These are phyloP conservation scores for Lota lota DNA, from an alignment of 2,113 vertebrate genomes.

Conservation along the genomic window DNA sequence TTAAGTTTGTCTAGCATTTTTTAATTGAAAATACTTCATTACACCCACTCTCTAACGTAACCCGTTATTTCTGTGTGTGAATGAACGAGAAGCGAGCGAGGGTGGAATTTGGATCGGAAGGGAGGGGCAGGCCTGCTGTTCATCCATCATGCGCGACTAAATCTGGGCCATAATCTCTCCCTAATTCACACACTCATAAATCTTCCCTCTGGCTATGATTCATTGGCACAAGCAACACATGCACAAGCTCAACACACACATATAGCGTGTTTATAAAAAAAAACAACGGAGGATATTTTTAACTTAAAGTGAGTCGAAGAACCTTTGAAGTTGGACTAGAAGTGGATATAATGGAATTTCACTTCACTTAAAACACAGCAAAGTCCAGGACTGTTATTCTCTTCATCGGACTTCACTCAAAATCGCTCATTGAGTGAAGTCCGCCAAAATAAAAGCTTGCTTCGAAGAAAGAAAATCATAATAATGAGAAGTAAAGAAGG, in stretches of 20 bases:
- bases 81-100: not conserved
- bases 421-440: too few relatives aligned
- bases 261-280: conserved; percentile 27
- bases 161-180: conserved; percentile 51
- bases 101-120: not conserved
- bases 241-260: conserved; percentile 6
- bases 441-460: too few relatives aligned
- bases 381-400: too few relatives aligned
- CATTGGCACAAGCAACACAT: conserved; percentile 29
- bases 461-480: too few relatives aligned
- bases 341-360: conserved; percentile 47
- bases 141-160: conserved; percentile 36
- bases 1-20: too few relatives aligned
- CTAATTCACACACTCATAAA: conserved; percentile 57
- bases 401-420: too few relatives aligned
- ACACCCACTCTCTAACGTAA: too few relatives aligned
- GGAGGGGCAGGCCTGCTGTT: conserved; percentile 19
- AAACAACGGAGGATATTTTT: conserved; percentile 44
- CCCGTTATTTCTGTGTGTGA: too few relatives aligned
- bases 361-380: conserved; percentile 13
- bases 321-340: conserved; percentile 51
- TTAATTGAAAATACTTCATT: too few relatives aligned
- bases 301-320: conserved; percentile 45
- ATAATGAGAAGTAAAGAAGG: too few relatives aligned
- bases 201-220: conserved; percentile 42